Evolutionary conservation across 2,797 vertebrate genomes (phyloP).

Genomic region (Peromyscus melanophrys): DNA sequence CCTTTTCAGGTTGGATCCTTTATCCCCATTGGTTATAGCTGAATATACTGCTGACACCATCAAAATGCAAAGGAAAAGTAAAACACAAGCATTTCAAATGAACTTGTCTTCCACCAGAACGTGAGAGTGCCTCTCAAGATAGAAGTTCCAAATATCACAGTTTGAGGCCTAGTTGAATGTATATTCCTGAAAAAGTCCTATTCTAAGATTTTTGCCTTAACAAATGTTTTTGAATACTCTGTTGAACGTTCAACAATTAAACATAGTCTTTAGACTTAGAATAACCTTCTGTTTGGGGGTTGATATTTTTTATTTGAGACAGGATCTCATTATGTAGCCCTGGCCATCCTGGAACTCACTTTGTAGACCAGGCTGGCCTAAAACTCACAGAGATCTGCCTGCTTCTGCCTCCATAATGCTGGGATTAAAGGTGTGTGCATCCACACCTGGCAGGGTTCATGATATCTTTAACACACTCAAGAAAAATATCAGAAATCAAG

Average conservation of each 20-base stretch:
- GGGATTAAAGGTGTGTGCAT: background rate
- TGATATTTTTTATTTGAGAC: background rate
- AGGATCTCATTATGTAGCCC: background rate
- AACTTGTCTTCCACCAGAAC: constrained; percentile 12
- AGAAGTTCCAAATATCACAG: constrained; percentile 20
- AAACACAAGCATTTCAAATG: constrained; percentile 40
- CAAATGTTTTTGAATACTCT: constrained; percentile 16
- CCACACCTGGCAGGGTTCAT: background rate
- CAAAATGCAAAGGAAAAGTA: constrained; percentile 48
- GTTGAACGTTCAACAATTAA: constrained; percentile 69
- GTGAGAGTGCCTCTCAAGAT: background rate
- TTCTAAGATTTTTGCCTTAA: constrained; percentile 15
- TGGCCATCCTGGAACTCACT: background rate
- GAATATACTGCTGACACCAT: constrained; percentile 58
- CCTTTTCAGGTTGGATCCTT: background rate
- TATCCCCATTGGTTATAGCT: background rate
- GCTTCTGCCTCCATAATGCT: background rate
- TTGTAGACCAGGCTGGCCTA: background rate
- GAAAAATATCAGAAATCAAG: background rate
- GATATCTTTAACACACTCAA: background rate
- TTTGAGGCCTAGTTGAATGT: background rate
- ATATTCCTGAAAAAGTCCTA: background rate
- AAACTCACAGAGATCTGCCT: background rate
- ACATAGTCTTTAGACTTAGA: background rate
- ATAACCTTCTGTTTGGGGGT: background rate